Percentiles rank a stretch among this genome's conserved stretches.
These are phyloP conservation scores for Cheumatopsyche charites DNA, from an alignment of 1,140 invertebrate species.

Conservation along the genomic window DNA sequence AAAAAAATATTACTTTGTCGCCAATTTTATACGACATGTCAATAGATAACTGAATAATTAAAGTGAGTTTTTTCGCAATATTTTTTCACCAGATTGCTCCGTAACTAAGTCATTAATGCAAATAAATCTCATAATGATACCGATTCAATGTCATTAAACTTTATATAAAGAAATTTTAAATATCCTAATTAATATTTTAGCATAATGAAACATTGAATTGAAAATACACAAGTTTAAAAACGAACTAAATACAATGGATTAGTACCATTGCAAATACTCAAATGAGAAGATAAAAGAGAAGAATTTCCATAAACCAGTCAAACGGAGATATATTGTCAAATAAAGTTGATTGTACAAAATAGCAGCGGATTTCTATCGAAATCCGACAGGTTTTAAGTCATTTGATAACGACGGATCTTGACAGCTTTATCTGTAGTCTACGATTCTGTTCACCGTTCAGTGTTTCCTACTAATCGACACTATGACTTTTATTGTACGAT, in stretches of 20 bases:
- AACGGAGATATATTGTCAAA: too few relatives aligned
- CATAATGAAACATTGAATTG: too few relatives aligned
- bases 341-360: background rate
- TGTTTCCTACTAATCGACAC: background rate
- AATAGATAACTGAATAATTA: slow-evolving; percentile 11
- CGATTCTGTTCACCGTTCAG: background rate
- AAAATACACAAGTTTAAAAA: too few relatives aligned
- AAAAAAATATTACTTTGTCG: background rate
- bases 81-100: too few relatives aligned
- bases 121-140: too few relatives aligned
- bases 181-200: background rate
- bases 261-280: too few relatives aligned
- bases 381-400: background rate
- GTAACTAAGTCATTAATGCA: too few relatives aligned
- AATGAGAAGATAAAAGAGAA: too few relatives aligned
- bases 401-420: background rate
- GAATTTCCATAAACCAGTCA: too few relatives aligned
- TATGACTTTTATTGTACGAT: slow-evolving; percentile 15
- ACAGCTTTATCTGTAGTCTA: slow-evolving; percentile 12
- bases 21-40: background rate
- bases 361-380: background rate
- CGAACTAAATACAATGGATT: too few relatives aligned
- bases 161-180: too few relatives aligned
- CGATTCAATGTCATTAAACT: too few relatives aligned
- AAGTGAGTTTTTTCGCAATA: background rate